Conservation (phyloP, 2,888 invertebrate genomes). For the Phortica magna region DNA sequence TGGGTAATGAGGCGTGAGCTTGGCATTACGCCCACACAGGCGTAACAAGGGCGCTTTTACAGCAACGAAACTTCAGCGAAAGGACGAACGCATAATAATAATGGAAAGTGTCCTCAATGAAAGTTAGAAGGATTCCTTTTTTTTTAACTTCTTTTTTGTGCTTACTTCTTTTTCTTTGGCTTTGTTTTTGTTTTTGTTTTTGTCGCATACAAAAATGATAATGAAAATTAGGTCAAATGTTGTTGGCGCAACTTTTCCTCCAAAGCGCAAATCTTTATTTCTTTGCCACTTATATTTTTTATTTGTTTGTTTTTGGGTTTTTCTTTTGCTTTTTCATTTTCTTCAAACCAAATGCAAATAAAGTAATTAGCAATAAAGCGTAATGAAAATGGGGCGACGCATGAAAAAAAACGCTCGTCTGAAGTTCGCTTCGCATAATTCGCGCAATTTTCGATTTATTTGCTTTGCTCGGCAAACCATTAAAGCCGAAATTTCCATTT, state of each 20-base stretch:
- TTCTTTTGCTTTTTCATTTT: too few species aligned
- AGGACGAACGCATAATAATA: conserved; percentile 14
- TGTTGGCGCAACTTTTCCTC: background rate
- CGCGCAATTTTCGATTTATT: too few species aligned
- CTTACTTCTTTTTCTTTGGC: conserved; percentile 6
- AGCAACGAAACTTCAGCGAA: background rate
- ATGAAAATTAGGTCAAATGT: conserved; percentile 26
- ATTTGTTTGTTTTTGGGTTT: background rate
- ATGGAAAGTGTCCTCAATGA: conserved; percentile 13
- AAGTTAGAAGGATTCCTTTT: conserved; percentile 10
- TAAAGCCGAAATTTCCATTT: too few species aligned
- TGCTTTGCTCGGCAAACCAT: too few species aligned
- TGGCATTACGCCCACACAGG: background rate
- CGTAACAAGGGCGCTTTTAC: background rate
- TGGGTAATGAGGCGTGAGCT: conserved; percentile 3
- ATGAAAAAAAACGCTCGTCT: too few species aligned
- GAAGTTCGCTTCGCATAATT: too few species aligned
- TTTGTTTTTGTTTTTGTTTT: background rate
- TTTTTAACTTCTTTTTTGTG: conserved; percentile 7
- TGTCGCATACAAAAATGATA: background rate
- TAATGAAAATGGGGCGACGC: too few species aligned
- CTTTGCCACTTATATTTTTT: background rate
- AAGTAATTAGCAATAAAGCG: conserved; percentile 12
- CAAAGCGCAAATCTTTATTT: background rate
- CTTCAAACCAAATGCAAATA: background rate